Evolutionary conservation across 2,888 invertebrate genomes (phyloP).

Genomic region (Epistrophe eligans): DNA sequence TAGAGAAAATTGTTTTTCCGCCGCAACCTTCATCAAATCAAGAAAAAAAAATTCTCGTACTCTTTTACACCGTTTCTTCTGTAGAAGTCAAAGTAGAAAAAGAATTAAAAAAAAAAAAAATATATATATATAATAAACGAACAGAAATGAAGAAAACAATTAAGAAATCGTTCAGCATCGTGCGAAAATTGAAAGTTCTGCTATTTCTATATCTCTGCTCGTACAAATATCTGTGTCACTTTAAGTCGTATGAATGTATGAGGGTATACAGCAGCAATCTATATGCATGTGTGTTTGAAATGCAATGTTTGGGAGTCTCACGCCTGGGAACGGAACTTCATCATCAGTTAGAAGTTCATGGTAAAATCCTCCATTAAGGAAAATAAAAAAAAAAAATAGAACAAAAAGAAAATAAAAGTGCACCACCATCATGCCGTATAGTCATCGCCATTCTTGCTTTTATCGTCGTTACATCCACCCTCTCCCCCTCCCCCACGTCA

Average conservation of each 20-base stretch:
- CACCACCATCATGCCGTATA: constrained; percentile 50
- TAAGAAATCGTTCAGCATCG: constrained; percentile 71
- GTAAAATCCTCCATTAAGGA: constrained; percentile 68
- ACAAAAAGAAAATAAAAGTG: constrained; percentile 66
- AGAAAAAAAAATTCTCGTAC: constrained; percentile 7
- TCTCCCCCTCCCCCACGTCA: not conserved
- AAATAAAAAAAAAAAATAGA: constrained; percentile 28
- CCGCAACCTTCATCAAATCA: constrained; percentile 28
- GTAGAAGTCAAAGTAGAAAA: constrained; percentile 6
- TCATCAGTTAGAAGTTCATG: constrained; percentile 72
- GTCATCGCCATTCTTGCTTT: constrained; percentile 32
- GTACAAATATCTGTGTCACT: constrained; percentile 65
- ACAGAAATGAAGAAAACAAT: constrained; percentile 70
- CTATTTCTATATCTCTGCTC: constrained; percentile 1
- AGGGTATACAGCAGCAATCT: not conserved
- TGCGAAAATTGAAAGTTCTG: constrained; percentile 74
- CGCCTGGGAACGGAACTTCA: constrained; percentile 58
- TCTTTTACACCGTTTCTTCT: constrained; percentile 14
- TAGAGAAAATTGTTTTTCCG: constrained; percentile 19
- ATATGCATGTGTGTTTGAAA: constrained; percentile 2
- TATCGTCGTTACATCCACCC: not conserved
- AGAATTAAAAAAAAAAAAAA: constrained; percentile 20
- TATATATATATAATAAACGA: constrained; percentile 32
- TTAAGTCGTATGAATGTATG: constrained; percentile 17
- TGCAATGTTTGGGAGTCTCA: constrained; percentile 23